Percentiles rank a stretch among this genome's conserved stretches.
Evolutionary conservation across 2,113 vertebrate genomes (phyloP).

Genomic region (Nibea coibor): DNA sequence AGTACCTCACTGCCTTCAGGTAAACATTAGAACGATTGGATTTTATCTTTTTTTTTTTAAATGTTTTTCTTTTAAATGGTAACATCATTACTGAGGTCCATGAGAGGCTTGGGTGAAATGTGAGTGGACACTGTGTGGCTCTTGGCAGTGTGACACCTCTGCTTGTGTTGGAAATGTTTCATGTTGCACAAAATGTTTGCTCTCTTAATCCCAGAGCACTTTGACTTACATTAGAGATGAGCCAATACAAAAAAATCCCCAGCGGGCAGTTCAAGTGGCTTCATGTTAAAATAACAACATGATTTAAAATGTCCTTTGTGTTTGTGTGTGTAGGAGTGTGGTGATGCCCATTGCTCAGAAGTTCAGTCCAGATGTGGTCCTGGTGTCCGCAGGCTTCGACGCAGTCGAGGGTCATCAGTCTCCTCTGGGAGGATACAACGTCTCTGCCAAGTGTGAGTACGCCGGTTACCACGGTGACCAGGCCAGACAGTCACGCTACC

Average conservation of each 20-base stretch:
- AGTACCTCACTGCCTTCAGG: slow-evolving; percentile 79
- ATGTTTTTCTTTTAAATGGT: neutral
- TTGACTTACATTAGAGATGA: neutral
- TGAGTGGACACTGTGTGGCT: too few species aligned
- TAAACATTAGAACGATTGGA: slow-evolving; percentile 19
- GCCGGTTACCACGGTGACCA: slow-evolving; percentile 1
- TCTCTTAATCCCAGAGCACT: neutral
- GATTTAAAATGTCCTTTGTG: slow-evolving; percentile 1
- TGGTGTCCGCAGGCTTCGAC: slow-evolving; percentile 79
- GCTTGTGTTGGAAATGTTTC: neutral
- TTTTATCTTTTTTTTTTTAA: neutral
- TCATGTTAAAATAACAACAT: neutral
- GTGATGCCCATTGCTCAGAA: slow-evolving; percentile 79
- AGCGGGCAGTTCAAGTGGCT: neutral
- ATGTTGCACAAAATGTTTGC: neutral
- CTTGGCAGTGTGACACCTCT: neutral
- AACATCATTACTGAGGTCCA: neutral
- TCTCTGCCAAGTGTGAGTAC: slow-evolving; percentile 77
- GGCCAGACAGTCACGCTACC: too few species aligned
- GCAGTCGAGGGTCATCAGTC: slow-evolving; percentile 80
- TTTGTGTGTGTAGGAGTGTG: slow-evolving; percentile 63
- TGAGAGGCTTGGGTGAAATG: neutral
- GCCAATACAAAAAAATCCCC: neutral
- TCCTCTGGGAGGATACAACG: slow-evolving; percentile 78
- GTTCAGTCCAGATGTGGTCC: slow-evolving; percentile 80